phyloP scores from a whole-genome alignment of 37 sponge, comb jelly and placozoan genomes.

The Hexactinellida sp. region DNA sequence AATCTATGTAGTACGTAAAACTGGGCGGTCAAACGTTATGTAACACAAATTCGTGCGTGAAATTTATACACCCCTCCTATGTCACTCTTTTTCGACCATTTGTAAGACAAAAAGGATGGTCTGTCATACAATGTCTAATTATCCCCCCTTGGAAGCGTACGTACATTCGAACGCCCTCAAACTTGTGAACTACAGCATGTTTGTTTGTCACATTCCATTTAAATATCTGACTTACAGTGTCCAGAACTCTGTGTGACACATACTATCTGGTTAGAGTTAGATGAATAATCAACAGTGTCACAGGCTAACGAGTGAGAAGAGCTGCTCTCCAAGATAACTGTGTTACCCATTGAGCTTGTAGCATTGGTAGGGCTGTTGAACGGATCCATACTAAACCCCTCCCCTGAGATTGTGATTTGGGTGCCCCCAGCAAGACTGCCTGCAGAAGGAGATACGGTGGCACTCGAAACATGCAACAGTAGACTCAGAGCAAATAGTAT shows the following conservation, averaged over 20 bases:
- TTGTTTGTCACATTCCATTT: no score
- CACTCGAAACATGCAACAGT: background rate
- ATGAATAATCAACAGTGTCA: background rate
- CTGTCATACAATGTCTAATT: no score
- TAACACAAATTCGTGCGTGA: no score
- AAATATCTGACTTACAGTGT: slow-evolving; percentile 15
- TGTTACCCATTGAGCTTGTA: background rate
- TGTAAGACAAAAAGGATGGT: no score
- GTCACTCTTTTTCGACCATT: no score
- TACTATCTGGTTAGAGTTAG: background rate
- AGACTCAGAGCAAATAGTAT: background rate
- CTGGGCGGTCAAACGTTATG: no score
- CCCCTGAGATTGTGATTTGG: background rate
- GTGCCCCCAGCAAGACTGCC: background rate
- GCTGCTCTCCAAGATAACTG: background rate
- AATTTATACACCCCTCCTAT: no score
- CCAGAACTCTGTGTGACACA: slow-evolving; percentile 2
- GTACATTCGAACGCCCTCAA: no score
- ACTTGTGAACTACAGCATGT: no score
- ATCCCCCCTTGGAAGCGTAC: no score
- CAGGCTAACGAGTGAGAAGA: background rate
- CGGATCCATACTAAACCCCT: background rate
- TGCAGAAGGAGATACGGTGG: background rate
- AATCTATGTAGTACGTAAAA: no score
- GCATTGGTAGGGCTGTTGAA: background rate